Evolutionary conservation across 2,888 invertebrate genomes (phyloP), one percentile per base, ranked within the genome.

Genomic region (Tenthredo mesomela): DNA sequence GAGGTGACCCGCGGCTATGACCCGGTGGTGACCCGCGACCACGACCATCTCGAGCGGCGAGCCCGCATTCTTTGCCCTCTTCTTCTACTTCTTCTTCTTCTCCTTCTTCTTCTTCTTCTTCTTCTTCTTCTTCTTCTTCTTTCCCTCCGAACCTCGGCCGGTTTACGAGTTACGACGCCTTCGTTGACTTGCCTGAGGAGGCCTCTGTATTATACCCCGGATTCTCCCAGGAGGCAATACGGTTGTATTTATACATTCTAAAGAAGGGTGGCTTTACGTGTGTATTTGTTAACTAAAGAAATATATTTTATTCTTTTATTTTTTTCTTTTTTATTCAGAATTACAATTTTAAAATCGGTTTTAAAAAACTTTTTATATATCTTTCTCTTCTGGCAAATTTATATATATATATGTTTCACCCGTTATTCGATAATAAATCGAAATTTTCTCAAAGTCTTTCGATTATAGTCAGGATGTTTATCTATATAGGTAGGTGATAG

Each of bases 141-240:
- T 43, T 29, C 29, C 2, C 54, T 54, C 50, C n/a, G 54, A 54
- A 77, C 47, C 77, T n/a, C 33, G 80, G 61, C 61, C 80, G 80
- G 80, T 80, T 80, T 80, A 80, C 80, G 40, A 80, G 58, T 80
- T 80, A 80, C 80, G 80, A 80, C 80, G 61, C 61, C 80, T 80
- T 40, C 80, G 47, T 77, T 33, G 47, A 47, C 50, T 77, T 15
- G 77, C 73, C 73, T 12, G 73, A 37, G 7, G 7, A 40, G 50
- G 50, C 77, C 47, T 54, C 77, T 15, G 50, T 54, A 33, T 54
- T 54, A 54, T 54, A 25, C 61, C 67, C 67, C 67, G 33, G 33
- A 25, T 18, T 18, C 67, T 67, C 18, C 67, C 67, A 15, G 67
- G 33, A 67, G 33, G 67, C 33, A 67, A 67, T 10, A 12, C 10